A percentile compares a stretch with the other conserved stretches of the same genome.
Conservation (phyloP, 2,797 vertebrate genomes). For the Phoeniculus purpureus region DNA sequence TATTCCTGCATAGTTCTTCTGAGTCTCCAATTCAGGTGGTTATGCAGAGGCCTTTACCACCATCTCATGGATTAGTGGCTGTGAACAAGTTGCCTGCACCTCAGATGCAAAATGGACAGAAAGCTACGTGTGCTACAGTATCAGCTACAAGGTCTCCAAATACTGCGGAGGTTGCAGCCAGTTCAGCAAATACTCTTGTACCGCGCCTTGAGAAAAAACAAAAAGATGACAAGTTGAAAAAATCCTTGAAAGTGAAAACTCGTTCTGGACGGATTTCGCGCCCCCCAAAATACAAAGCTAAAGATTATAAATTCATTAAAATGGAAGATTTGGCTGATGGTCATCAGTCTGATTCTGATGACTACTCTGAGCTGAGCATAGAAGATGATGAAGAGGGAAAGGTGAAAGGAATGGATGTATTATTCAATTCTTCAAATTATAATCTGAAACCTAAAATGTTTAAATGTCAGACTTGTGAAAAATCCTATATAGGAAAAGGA, state of each 20-base stretch:
- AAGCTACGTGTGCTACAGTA: neutral
- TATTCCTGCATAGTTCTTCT: conserved; percentile 78
- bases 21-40: conserved; percentile 83
- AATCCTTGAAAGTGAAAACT: conserved; percentile 88
- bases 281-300: conserved; percentile 94
- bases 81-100: conserved; percentile 49
- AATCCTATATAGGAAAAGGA: conserved; percentile 92
- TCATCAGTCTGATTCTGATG: conserved; percentile 92
- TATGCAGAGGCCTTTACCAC: conserved; percentile 77
- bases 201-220: conserved; percentile 57
- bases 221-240: conserved; percentile 83
- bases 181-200: neutral
- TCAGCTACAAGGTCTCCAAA: neutral
- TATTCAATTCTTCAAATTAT: conserved; percentile 72
- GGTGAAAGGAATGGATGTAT: conserved; percentile 52
- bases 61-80: conserved; percentile 76
- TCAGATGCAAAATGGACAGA: conserved; percentile 12
- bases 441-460: conserved; percentile 86
- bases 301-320: conserved; percentile 97
- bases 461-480: conserved; percentile 90
- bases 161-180: neutral
- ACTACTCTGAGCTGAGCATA: conserved; percentile 91
- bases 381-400: conserved; percentile 90
- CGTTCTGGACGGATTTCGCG: conserved; percentile 92
- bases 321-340: conserved; percentile 91